These are phyloP conservation scores for Metalampra italica DNA, from an alignment of 2,888 invertebrate species.

Conservation along the genomic window DNA sequence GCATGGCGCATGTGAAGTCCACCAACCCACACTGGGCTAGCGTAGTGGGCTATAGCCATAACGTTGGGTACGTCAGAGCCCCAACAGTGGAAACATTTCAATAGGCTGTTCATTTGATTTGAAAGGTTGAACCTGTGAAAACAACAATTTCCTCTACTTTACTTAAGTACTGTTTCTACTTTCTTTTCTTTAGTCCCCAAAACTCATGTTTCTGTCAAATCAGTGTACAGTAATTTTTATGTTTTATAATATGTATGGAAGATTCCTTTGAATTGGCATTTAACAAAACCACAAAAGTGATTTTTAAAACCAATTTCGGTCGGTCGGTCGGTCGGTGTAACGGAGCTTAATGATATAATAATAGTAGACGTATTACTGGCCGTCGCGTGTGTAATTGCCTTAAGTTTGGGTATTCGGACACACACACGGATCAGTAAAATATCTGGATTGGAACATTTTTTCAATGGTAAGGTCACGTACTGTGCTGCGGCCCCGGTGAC, in stretches of 20 bases:
- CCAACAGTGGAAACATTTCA: no score
- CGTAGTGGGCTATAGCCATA: no score
- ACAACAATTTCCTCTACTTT: no score
- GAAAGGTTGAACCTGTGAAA: no score
- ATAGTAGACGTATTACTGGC: constrained; percentile 35
- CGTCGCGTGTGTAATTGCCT: constrained; percentile 56
- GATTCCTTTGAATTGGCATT: constrained; percentile 22
- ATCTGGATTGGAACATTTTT: constrained; percentile 7
- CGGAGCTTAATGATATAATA: constrained; percentile 60
- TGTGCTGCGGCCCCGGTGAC: no score
- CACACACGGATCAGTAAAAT: constrained; percentile 3
- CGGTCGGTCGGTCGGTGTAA: constrained; percentile 31
- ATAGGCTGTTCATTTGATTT: no score
- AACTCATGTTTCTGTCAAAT: background rate
- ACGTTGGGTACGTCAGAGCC: no score
- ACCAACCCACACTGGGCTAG: no score
- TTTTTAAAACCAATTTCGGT: constrained; percentile 38
- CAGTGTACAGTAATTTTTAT: background rate
- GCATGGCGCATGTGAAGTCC: no score
- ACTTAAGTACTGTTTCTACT: no score
- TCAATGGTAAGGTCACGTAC: background rate
- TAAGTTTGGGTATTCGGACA: constrained; percentile 29
- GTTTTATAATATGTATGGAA: constrained; percentile 16
- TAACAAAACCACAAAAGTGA: constrained; percentile 39
- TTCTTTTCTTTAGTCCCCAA: background rate